Evolutionary conservation across 2,888 invertebrate species (phyloP).

Genomic region (Campoplex capitator): DNA sequence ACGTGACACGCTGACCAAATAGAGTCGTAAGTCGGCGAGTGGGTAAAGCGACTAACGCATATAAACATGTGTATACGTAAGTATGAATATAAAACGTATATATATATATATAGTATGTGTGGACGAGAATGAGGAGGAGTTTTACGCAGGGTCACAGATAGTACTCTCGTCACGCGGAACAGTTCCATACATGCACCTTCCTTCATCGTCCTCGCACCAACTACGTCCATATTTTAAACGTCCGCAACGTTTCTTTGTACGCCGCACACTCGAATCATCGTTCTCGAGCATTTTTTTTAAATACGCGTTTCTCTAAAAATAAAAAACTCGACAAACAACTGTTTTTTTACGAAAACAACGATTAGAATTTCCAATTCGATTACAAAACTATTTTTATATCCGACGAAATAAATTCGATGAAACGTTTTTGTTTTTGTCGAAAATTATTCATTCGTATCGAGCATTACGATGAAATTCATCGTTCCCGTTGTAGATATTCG

Average conservation of each 20-base stretch:
- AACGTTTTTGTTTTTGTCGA: too few relatives aligned
- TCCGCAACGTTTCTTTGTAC: not conserved
- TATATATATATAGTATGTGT: not conserved
- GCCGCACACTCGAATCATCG: not conserved
- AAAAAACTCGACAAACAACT: not conserved
- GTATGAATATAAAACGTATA: not conserved
- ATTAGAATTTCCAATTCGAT: not conserved
- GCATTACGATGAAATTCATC: too few relatives aligned
- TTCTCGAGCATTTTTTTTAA: not conserved
- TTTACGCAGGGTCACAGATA: conserved; percentile 49
- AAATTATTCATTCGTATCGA: too few relatives aligned
- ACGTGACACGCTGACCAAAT: conserved; percentile 82
- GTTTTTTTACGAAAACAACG: not conserved
- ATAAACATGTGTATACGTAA: not conserved
- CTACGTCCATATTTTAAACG: conserved; percentile 16
- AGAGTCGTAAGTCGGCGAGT: conserved; percentile 69
- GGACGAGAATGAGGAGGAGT: conserved; percentile 47
- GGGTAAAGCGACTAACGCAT: conserved; percentile 33
- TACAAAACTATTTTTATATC: too few relatives aligned
- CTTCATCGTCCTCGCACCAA: conserved; percentile 47
- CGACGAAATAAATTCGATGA: too few relatives aligned
- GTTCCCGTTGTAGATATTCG: too few relatives aligned
- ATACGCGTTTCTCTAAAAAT: not conserved
- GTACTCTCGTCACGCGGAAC: conserved; percentile 59
- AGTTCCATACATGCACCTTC: conserved; percentile 52